These are phyloP conservation scores for Melanocharis versteri DNA, from an alignment of 2,113 vertebrate species.

Conservation along the genomic window DNA sequence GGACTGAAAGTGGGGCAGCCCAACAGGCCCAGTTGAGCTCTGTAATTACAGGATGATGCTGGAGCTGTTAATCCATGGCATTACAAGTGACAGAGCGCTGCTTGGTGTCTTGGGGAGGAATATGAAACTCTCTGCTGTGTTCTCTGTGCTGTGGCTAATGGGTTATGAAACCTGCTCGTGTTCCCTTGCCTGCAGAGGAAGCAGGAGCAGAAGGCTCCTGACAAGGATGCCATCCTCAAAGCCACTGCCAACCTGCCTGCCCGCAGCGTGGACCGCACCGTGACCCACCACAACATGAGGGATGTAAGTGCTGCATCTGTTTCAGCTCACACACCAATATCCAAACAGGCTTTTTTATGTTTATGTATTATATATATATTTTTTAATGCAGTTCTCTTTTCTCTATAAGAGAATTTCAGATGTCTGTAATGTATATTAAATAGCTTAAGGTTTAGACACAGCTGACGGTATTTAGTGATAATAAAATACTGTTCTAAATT, in stretches of 20 bases:
- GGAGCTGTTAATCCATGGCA: neutral
- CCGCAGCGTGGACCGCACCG: slow-evolving; percentile 81
- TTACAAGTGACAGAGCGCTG: neutral
- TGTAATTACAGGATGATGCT: neutral
- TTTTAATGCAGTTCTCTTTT: neutral
- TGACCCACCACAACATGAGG: slow-evolving; percentile 89
- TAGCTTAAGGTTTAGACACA: neutral
- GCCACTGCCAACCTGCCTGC: slow-evolving; percentile 85
- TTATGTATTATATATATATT: fast-evolving
- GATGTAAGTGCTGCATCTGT: slow-evolving; percentile 77
- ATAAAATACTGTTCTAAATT: neutral
- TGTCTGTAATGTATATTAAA: neutral
- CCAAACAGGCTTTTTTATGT: neutral
- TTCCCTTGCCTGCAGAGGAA: slow-evolving; percentile 81
- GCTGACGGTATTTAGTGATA: fast-evolving
- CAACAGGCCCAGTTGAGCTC: neutral
- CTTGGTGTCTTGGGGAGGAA: neutral
- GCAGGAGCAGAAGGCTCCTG: slow-evolving; percentile 94
- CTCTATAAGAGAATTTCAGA: neutral
- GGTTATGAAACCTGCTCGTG: neutral
- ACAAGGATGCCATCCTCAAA: slow-evolving; percentile 91
- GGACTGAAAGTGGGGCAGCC: neutral
- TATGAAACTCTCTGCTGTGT: neutral
- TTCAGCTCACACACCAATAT: fast-evolving
- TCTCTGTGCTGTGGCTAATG: neutral